Base-by-base conservation (phyloP, 2,888 invertebrate genomes). In the Drosophila mercatorum region DNA sequence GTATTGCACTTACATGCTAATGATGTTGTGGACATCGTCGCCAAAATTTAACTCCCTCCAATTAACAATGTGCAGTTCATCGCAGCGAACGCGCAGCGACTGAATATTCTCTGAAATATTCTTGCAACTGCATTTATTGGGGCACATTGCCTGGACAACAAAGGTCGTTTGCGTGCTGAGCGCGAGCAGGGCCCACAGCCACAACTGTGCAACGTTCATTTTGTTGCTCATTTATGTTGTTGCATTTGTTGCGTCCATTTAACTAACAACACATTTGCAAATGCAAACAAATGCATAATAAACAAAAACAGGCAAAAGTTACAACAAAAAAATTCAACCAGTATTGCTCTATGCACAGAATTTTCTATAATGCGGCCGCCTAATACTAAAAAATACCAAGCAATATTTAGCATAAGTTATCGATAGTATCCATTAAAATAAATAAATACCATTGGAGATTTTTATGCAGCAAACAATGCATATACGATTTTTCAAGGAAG, bases 1-100 rank as follows among this genome's bases (percentile, higher is more conserved):
- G 4, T n/a, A n/a, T 14, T 10, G 3, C 38, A 70, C 90, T 85
- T 86, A 93, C 93, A 93, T 81, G 47, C 79, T 78, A 58, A 89
- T 72, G 17, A 93, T 81, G 53, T 90, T 90, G 40, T 77, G 77
- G 2, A 81, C 77, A 73, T 92, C 91, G 14, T 91, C 88, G 34
- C 84, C 91, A 73, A 93, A 92, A 26, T 90, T 70, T 6, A 93
- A 65, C 22, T 91, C 92, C 69, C 91, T 91, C 75, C 92, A 87
- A 69, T 80, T 91, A 41, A 88, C 78, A 46, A 93, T 76, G 57
- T 90, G 87, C 63, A 88, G 84, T 31, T 90, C 83, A 4, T 80
- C 77, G 81, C 93, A 93, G 78, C 91, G 91, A 28, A 91, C 91
- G 47, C 90, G 90, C 40, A 93, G 78, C 49, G 80, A 84, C 68